These are phyloP conservation scores for Eremophila alpestris DNA, from an alignment of 2,797 vertebrate genomes.

Conservation along the genomic window DNA sequence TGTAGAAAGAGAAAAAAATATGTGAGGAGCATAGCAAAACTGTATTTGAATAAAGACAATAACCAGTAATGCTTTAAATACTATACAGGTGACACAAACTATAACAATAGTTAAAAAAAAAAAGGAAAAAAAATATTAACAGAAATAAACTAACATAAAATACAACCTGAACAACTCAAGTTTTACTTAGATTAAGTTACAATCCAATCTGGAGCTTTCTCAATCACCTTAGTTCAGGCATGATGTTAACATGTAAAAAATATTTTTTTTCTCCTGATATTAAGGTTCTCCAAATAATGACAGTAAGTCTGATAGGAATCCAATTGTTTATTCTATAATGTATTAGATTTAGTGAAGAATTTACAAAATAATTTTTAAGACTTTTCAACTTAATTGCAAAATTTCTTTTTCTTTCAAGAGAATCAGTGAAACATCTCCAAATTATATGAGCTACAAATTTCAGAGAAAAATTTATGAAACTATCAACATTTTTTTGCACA, in stretches of 20 bases:
- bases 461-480: not conserved
- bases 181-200: not conserved
- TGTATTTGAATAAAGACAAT: not conserved
- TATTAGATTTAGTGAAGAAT: not conserved
- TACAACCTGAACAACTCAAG: not conserved
- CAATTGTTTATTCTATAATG: not conserved
- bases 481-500: not conserved
- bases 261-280: not conserved
- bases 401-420: not conserved
- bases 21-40: rapidly evolving
- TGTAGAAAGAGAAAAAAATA: not conserved
- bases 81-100: not conserved
- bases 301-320: not conserved
- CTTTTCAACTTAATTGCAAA: not conserved
- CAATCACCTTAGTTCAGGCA: rapidly evolving
- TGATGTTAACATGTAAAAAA: not conserved
- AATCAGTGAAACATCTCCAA: rapidly evolving
- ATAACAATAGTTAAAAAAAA: not conserved
- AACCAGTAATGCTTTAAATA: not conserved
- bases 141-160: not conserved
- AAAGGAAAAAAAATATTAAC: not conserved
- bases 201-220: not conserved
- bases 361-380: not conserved
- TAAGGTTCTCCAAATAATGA: not conserved
- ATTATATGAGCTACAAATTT: not conserved